Percentiles rank a stretch among this genome's conserved stretches.
Conservation (phyloP, 1,140 invertebrate species). For the Trichonephila inaurata region DNA sequence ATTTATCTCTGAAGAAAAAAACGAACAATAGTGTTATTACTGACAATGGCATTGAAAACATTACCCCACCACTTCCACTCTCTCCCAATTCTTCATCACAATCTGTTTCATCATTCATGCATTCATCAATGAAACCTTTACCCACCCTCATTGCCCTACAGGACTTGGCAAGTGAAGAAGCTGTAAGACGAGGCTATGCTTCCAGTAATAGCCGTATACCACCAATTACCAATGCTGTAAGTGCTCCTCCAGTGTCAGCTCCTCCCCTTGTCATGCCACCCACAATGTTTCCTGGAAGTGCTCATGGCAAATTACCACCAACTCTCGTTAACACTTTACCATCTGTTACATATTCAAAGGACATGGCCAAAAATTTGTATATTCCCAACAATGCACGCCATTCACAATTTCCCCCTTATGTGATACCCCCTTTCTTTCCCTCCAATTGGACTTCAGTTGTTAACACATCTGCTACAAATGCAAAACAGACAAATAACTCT, state of each 20-base stretch:
- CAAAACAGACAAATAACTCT: constrained; percentile 51
- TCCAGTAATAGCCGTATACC: constrained; percentile 12
- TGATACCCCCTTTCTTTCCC: constrained; percentile 74
- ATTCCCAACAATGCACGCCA: constrained; percentile 64
- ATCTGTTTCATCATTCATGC: not conserved
- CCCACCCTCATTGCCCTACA: constrained; percentile 70
- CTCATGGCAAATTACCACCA: constrained; percentile 69
- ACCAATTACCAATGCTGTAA: constrained; percentile 35
- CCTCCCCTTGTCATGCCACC: constrained; percentile 45
- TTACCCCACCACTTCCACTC: constrained; percentile 66
- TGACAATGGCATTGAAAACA: constrained; percentile 75
- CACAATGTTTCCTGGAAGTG: constrained; percentile 46
- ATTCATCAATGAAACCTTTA: constrained; percentile 47
- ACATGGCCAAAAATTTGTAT: constrained; percentile 74
- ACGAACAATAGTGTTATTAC: not conserved
- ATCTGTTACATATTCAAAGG: constrained; percentile 54
- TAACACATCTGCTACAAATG: constrained; percentile 37
- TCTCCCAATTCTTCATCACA: constrained; percentile 59
- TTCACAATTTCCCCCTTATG: constrained; percentile 72
- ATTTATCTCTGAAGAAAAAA: constrained; percentile 76
- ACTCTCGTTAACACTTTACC: constrained; percentile 57
- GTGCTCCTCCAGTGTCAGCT: not conserved
- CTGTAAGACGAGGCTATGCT: constrained; percentile 43
- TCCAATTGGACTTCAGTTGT: constrained; percentile 69
- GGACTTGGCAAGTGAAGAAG: constrained; percentile 55